phyloP scores from a whole-genome alignment of 2,797 vertebrate species.

The Syngnathus acus region DNA sequence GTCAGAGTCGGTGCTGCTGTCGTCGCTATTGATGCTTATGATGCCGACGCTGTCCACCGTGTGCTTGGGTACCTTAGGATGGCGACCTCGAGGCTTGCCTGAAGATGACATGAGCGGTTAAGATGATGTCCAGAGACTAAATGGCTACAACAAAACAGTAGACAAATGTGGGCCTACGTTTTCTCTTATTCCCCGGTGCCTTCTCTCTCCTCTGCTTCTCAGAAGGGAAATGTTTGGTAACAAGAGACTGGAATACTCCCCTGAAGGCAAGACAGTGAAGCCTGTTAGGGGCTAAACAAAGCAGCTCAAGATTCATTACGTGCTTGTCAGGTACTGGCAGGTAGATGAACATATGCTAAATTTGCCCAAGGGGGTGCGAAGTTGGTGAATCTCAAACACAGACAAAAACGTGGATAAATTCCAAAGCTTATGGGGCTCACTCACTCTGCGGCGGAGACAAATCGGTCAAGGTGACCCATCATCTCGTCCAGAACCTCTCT shows the following conservation, averaged over 20 bases:
- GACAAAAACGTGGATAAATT: background rate
- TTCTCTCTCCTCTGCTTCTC: slow-evolving; percentile 90
- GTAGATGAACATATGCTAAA: slow-evolving; percentile 10
- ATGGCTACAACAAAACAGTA: background rate
- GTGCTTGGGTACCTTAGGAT: slow-evolving; percentile 72
- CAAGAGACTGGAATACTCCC: slow-evolving; percentile 93
- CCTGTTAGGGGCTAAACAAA: slow-evolving; percentile 9
- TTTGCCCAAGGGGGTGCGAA: background rate
- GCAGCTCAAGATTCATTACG: slow-evolving; percentile 21
- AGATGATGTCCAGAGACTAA: background rate
- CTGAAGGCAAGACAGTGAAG: slow-evolving; percentile 57
- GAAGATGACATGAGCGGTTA: background rate
- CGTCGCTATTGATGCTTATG: slow-evolving; percentile 85
- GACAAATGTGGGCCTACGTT: slow-evolving; percentile 68
- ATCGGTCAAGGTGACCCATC: slow-evolving; percentile 91
- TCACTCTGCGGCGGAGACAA: slow-evolving; percentile 96
- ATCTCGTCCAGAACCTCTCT: slow-evolving; percentile 91
- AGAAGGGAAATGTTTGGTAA: slow-evolving; percentile 93
- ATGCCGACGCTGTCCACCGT: slow-evolving; percentile 62
- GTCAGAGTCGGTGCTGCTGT: slow-evolving; percentile 92
- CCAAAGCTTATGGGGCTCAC: slow-evolving; percentile 37
- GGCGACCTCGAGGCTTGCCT: slow-evolving; percentile 81
- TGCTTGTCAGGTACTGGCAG: slow-evolving; percentile 24
- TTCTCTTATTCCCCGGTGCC: slow-evolving; percentile 81
- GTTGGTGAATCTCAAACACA: background rate